Conservation (phyloP, 2,797 vertebrate species). For the Brotula barbata region DNA sequence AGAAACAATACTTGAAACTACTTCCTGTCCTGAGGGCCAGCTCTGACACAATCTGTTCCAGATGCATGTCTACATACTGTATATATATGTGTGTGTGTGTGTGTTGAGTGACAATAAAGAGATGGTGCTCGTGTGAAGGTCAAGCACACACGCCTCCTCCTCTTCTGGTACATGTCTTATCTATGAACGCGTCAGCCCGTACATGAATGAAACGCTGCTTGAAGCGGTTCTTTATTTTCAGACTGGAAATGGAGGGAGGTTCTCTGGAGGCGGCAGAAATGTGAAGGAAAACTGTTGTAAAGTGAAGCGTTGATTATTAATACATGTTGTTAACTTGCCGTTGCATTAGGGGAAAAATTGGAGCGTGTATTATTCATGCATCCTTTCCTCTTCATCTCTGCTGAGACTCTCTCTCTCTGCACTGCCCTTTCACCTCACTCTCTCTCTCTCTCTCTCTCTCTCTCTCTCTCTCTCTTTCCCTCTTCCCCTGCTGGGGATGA, state of each 20-base stretch:
- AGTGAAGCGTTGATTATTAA: conserved; percentile 73
- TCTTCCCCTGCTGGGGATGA: conserved; percentile 12
- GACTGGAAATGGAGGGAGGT: conserved; percentile 22
- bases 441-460: neutral
- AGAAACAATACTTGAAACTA: neutral
- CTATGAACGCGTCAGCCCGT: conserved; percentile 23
- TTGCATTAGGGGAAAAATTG: conserved; percentile 60
- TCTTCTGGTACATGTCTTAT: conserved; percentile 29
- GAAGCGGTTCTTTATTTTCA: conserved; percentile 33
- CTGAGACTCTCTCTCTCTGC: conserved; percentile 41
- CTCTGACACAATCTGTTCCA: conserved; percentile 2
- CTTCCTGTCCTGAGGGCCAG: conserved; percentile 2
- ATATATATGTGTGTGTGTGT: neutral
- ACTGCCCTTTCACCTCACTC: conserved; percentile 17
- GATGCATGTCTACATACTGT: neutral
- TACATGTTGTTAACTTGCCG: conserved; percentile 73
- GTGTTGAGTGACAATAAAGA: neutral
- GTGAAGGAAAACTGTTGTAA: conserved; percentile 53
- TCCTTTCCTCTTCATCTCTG: conserved; percentile 64
- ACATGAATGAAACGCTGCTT: conserved; percentile 30
- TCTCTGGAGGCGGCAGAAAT: conserved; percentile 37
- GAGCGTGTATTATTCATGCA: conserved; percentile 72
- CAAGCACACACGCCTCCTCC: no score
- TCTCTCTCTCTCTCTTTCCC: conserved; percentile 4
- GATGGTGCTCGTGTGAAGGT: conserved; percentile 12